A percentile compares a stretch with the other conserved stretches of the same genome.
Conservation (phyloP, 2,113 vertebrate species). For the Sialia sialis region DNA sequence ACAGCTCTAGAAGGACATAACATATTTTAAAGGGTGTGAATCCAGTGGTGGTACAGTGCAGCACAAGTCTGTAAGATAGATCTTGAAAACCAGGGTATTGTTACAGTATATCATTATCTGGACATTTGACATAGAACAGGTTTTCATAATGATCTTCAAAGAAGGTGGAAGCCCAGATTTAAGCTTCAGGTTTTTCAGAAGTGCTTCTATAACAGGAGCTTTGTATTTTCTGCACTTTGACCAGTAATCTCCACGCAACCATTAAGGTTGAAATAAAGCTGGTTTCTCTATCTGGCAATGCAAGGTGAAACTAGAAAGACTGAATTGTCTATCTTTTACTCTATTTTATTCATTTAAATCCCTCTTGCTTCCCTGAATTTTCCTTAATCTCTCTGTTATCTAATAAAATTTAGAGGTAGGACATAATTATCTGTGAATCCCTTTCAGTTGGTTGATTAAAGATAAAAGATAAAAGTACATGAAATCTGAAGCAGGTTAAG, state of each 20-base stretch:
- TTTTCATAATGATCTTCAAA: slow-evolving; percentile 65
- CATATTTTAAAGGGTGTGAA: slow-evolving; percentile 17
- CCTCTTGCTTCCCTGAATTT: slow-evolving; percentile 30
- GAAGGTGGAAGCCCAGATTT: slow-evolving; percentile 56
- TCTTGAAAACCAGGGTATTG: slow-evolving; percentile 44
- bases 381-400: background rate
- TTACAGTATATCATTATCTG: slow-evolving; percentile 54
- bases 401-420: slow-evolving; percentile 16
- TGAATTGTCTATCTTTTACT: slow-evolving; percentile 46
- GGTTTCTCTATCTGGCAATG: slow-evolving; percentile 8
- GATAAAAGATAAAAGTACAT: slow-evolving; percentile 29
- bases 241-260: slow-evolving; percentile 44
- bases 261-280: slow-evolving; percentile 46
- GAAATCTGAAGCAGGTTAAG: slow-evolving; percentile 11
- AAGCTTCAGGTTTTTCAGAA: slow-evolving; percentile 49
- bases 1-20: background rate
- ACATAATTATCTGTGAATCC: slow-evolving; percentile 21
- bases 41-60: background rate
- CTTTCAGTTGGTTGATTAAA: slow-evolving; percentile 25
- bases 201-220: slow-evolving; percentile 42
- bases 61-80: background rate
- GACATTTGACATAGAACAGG: slow-evolving; percentile 43
- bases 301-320: slow-evolving; percentile 31
- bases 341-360: slow-evolving; percentile 46
- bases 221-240: slow-evolving; percentile 63